These are phyloP conservation scores for Drosophila nr. medialis DNA, from an alignment of 2,888 invertebrate species.

Conservation along the genomic window DNA sequence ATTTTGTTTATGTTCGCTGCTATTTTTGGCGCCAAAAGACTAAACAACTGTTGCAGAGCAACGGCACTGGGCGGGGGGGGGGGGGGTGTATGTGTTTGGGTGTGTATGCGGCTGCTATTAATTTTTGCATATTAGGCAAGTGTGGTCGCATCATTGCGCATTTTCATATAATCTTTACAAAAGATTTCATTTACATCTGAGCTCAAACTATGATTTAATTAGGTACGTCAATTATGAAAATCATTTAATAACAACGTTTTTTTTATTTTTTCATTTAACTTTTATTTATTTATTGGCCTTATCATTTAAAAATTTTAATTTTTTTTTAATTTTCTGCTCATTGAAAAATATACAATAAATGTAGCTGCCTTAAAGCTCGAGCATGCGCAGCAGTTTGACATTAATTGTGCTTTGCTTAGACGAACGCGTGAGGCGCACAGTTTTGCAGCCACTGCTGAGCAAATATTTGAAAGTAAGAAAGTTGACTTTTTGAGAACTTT, in stretches of 20 bases:
- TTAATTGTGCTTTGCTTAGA: conserved; percentile 26
- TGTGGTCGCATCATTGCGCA: conserved; percentile 28
- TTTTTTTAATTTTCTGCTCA: background rate
- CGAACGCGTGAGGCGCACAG: background rate
- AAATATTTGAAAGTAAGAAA: background rate
- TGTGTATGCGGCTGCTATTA: conserved; percentile 28
- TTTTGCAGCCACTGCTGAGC: background rate
- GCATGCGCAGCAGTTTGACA: conserved; percentile 26
- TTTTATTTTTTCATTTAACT: no score
- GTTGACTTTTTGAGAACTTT: background rate
- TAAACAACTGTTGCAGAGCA: conserved; percentile 68
- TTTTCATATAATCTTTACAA: background rate
- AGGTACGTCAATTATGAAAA: background rate
- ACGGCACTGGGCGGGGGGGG: background rate
- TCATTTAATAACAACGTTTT: background rate
- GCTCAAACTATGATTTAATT: background rate
- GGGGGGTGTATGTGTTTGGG: background rate
- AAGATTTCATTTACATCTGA: background rate
- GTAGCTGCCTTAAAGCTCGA: background rate
- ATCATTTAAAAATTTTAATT: background rate
- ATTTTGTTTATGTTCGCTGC: conserved; percentile 66
- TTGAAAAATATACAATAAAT: background rate
- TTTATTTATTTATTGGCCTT: background rate
- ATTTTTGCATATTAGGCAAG: conserved; percentile 30
- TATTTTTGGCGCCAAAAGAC: conserved; percentile 77